Conservation (phyloP, 2,113 vertebrate species). For the Reinhardtius hippoglossoides region DNA sequence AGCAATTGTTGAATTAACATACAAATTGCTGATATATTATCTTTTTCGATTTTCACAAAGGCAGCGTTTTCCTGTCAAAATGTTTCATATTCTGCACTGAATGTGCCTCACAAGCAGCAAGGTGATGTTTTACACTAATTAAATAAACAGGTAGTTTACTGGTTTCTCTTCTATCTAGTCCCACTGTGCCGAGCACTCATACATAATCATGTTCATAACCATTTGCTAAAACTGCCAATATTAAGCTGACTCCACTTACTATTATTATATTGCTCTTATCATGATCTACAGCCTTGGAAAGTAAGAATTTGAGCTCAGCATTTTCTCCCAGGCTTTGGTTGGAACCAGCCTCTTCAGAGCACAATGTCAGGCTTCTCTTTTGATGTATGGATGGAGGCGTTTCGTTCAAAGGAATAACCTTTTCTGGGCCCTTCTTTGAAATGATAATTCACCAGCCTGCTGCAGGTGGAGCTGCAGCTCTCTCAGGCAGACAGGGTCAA, state of each 20-base stretch:
- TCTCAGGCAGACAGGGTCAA: conserved; percentile 70
- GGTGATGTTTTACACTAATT: conserved; percentile 67
- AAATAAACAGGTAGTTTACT: conserved; percentile 69
- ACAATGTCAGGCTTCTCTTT: conserved; percentile 71
- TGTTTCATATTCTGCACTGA: conserved; percentile 52
- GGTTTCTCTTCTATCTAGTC: conserved; percentile 72
- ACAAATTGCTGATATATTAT: conserved; percentile 79
- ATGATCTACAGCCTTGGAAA: conserved; percentile 53
- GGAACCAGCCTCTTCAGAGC: conserved; percentile 66
- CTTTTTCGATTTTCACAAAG: conserved; percentile 58
- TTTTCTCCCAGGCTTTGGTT: conserved; percentile 66
- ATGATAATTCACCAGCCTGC: conserved; percentile 79
- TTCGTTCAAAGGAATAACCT: conserved; percentile 85
- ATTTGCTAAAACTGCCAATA: conserved; percentile 58
- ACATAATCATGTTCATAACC: conserved; percentile 65
- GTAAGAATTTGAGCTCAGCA: conserved; percentile 63
- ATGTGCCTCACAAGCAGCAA: conserved; percentile 19
- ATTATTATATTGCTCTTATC: conserved; percentile 35
- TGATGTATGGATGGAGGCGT: conserved; percentile 81
- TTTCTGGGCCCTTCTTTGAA: conserved; percentile 82
- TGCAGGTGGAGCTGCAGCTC: conserved; percentile 71
- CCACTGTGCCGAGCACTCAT: conserved; percentile 66
- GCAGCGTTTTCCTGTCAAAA: conserved; percentile 63
- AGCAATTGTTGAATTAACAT: conserved; percentile 77
- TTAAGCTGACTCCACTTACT: conserved; percentile 49